phyloP scores from a whole-genome alignment of 2,797 vertebrate genomes.

The Tinamus major region DNA sequence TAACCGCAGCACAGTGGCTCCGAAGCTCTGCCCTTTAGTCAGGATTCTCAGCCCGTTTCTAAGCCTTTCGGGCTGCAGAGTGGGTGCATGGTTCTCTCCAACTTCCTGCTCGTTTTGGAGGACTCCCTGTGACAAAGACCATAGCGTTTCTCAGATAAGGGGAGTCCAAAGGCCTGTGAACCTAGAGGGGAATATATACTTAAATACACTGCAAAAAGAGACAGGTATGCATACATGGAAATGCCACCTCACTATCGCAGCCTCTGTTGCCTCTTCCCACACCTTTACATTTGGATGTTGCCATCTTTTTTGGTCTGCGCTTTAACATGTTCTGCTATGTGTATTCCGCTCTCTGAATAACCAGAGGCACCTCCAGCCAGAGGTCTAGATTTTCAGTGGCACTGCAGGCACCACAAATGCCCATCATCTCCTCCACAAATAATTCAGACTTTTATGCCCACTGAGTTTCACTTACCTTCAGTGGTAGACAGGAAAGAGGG shows the following conservation, averaged over 20 bases:
- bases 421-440: background rate
- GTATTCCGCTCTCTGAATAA: no score
- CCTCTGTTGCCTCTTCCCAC: no score
- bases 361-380: background rate
- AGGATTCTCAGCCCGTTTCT: background rate
- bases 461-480: background rate
- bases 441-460: background rate
- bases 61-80: background rate
- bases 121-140: background rate
- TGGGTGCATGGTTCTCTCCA: background rate
- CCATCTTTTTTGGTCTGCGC: no score
- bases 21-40: rapidly evolving
- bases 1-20: background rate
- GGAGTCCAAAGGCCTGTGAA: background rate
- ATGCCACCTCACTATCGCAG: background rate
- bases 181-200: background rate
- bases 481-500: background rate
- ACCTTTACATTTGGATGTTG: background rate
- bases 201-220: background rate
- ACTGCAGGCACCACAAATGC: background rate
- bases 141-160: background rate
- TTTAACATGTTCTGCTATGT: background rate
- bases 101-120: background rate
- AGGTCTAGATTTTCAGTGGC: background rate
- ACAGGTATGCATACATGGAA: no score